Evolutionary conservation across 2,888 invertebrate genomes (phyloP).

Genomic region (Athrips mouffetella): DNA sequence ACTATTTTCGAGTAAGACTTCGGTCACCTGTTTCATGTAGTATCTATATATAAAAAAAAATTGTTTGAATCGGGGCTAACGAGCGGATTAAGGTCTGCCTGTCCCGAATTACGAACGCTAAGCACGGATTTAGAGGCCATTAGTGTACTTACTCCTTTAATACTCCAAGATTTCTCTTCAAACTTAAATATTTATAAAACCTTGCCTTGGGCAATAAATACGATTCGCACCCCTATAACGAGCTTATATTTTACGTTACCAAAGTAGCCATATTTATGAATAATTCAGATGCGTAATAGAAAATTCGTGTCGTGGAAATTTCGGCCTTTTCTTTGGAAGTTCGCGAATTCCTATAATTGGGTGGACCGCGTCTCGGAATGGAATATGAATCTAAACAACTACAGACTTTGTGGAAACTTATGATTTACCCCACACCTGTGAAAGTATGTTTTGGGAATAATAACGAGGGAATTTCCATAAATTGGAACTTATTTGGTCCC

Average conservation of each 20-base stretch:
- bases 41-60: not conserved
- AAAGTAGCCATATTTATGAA: slow-evolving; percentile 39
- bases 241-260: slow-evolving; percentile 33
- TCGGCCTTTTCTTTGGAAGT: slow-evolving; percentile 15
- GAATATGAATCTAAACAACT: slow-evolving; percentile 8
- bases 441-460: slow-evolving; percentile 2
- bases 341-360: slow-evolving; percentile 14
- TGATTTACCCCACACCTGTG: slow-evolving; percentile 8
- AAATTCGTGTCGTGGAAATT: slow-evolving; percentile 47
- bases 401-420: not conserved
- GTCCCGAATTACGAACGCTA: too few species aligned
- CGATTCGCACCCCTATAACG: slow-evolving; percentile 28
- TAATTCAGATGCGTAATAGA: slow-evolving; percentile 50
- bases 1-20: too few species aligned
- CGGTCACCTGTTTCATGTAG: not conserved
- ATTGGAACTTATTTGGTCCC: slow-evolving; percentile 1
- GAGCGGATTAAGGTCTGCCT: slow-evolving; percentile 34
- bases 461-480: slow-evolving; percentile 4
- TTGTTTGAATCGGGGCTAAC: slow-evolving; percentile 31
- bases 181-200: slow-evolving; percentile 15
- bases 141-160: not conserved
- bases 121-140: not conserved
- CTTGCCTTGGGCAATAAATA: slow-evolving; percentile 22
- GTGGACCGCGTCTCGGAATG: slow-evolving; percentile 4
- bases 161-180: not conserved